Base-by-base conservation (phyloP, 2,888 invertebrate species). In the Mesorhabditis spiculigera region DNA sequence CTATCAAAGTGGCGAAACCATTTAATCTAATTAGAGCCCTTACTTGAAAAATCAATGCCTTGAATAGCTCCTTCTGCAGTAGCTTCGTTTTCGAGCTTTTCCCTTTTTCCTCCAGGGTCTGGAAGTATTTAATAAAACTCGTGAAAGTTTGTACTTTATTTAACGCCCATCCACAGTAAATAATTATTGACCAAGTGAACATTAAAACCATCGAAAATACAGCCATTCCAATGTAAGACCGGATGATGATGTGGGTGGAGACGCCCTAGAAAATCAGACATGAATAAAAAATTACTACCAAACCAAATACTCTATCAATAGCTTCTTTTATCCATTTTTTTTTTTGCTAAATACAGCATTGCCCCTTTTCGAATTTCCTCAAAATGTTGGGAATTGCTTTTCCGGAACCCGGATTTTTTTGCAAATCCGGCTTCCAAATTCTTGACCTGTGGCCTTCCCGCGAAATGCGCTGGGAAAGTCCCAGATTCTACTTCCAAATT, bases 21-120 rank as follows among this genome's bases (percentile, higher is more conserved):
- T 50, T 50, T 2, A 10, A 2, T 10, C 58, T 50, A 50, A 50
- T 50, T 10, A 50, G n/a, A 50, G 58, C n/a, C 58, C 58, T 50
- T 3, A 50, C 58, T 3, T 50, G 58, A 50, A 50, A 50, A n/a
- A 50, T 50, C 58, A 50, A 50, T 50, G 58, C 58, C 58, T 50
- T 50, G 58, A 50, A 50, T n/a, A 50, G 58, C 58, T 50, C 58
- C n/a, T 50, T 50, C 58, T 50, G 58, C 58, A 50, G 8, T 13
- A 13, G 8, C n/a, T n/a, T 10, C 58, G 58, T 50, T n/a, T 50
- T 50, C n/a, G 58, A 13, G 58, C 58, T 50, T 50, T 50, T 50
- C 58, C 58, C 58, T 13, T n/a, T 50, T 50, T n/a, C 58, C 8
- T 10, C 8, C 8, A 50, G 58, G n/a, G 58, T n/a, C 58, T 50